Percentiles rank a stretch among this genome's conserved stretches.
phyloP scores from a whole-genome alignment of 2,797 vertebrate species.

The Trematomus bernacchii region DNA sequence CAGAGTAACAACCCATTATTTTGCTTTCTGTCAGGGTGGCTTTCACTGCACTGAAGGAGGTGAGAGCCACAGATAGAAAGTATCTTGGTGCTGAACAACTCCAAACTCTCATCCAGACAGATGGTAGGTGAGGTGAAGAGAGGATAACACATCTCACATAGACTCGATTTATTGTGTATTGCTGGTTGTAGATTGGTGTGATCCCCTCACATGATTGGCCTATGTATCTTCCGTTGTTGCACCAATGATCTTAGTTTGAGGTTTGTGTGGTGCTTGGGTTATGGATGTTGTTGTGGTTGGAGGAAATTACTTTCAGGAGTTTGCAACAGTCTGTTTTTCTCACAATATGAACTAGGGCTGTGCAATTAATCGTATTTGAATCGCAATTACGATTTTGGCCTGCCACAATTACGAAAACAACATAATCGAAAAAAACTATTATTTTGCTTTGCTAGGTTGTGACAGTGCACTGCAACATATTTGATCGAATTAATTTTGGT shows the following conservation, averaged over 20 bases:
- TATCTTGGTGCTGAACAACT: background rate
- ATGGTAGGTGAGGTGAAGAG: background rate
- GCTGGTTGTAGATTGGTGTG: slow-evolving; percentile 8
- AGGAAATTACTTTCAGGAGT: slow-evolving; percentile 6
- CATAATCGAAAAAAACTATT: no score
- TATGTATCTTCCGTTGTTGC: slow-evolving; percentile 3
- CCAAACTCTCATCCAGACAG: background rate
- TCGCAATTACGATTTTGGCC: no score
- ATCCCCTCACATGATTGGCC: background rate
- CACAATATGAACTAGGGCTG: background rate
- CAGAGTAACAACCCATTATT: background rate
- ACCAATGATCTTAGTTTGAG: background rate
- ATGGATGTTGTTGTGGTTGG: background rate
- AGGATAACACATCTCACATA: background rate
- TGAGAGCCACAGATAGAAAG: slow-evolving; percentile 5
- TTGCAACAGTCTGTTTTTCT: background rate
- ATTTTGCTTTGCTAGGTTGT: no score
- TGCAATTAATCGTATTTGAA: no score
- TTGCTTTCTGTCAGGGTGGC: background rate
- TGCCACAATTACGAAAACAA: no score
- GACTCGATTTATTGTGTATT: background rate
- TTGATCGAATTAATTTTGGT: no score
- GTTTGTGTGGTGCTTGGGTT: background rate
- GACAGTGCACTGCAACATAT: no score
- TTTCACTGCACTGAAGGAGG: background rate